A percentile compares a stretch with the other conserved stretches of the same genome.
These are phyloP conservation scores for Muscicapa adusta DNA, from an alignment of 2,113 vertebrate genomes.

Conservation along the genomic window DNA sequence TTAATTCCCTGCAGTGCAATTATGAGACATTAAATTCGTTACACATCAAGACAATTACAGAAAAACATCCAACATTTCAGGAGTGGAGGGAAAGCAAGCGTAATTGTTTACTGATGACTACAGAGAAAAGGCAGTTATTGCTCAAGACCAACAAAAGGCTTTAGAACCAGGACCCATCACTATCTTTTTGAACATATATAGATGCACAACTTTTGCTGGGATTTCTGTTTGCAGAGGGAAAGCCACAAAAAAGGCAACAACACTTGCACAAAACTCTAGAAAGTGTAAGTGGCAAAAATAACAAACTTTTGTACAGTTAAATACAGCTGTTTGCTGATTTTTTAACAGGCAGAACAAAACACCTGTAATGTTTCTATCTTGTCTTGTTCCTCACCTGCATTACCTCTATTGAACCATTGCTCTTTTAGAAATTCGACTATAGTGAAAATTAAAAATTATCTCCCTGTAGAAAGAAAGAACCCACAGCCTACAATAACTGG, in stretches of 20 bases:
- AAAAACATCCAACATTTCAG: slow-evolving; percentile 58
- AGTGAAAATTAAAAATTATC: background rate
- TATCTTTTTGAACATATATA: background rate
- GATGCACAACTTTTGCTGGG: background rate
- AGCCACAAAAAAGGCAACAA: background rate
- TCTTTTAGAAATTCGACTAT: background rate
- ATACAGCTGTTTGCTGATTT: background rate
- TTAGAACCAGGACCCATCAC: background rate
- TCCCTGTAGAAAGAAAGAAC: background rate
- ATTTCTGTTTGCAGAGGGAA: background rate
- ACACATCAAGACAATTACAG: slow-evolving; percentile 59
- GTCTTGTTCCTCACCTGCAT: background rate
- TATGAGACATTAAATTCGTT: slow-evolving; percentile 48
- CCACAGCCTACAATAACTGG: background rate
- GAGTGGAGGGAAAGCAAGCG: slow-evolving; percentile 2
- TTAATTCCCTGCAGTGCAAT: slow-evolving; percentile 42
- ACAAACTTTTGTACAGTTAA: background rate
- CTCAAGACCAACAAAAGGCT: slow-evolving; percentile 1
- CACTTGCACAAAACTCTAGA: background rate
- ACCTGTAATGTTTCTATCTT: background rate
- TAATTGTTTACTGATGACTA: slow-evolving; percentile 38
- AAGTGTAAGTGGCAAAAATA: background rate
- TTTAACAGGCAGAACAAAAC: background rate
- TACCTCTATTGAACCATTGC: background rate
- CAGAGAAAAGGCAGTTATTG: slow-evolving; percentile 25